Base-by-base conservation (phyloP, 2,888 invertebrate genomes). In the Andricus curvator region DNA sequence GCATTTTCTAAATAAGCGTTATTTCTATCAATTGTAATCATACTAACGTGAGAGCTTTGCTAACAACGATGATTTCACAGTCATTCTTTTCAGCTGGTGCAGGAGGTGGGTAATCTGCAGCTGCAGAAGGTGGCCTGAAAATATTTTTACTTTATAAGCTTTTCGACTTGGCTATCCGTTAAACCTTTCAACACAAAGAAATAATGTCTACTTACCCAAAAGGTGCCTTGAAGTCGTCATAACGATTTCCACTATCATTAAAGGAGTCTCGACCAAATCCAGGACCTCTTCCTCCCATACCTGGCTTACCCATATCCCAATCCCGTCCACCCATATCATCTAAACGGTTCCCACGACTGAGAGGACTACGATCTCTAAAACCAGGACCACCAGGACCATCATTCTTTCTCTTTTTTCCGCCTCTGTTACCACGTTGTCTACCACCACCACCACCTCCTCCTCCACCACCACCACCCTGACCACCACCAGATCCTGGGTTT, bases 11-110 rank as follows among this genome's bases (percentile, higher is more conserved):
- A 44, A 41, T 9, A 17, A 68, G 29, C 13, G 4, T 8, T 15
- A 56, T 56, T 48, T 29, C 22, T 15, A 74, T 13, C 33, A 37
- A 44, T 41, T 22, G 4, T 5, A 22, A 41, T 41, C 3, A 66
- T 82, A 94, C 95, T 95, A 94, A 98, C 98, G 97, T 97, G 78
- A 97, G 94, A 11, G 94, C 93, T 91, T 97, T 96, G 74, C 96
- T 96, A 5, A 97, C 96, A 4, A 98, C 97, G 88, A 98, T 97
- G 79, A 98, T 97, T 93, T 98, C 98, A 92, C 98, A 97, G 91
- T 98, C 98, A 91, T 98, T 97, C 86, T 96, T 95, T 83, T 96
- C 96, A 0, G 95, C 90, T 74, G 29, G 74, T 0, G 93, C 92
- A 25, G 6, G 78, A 17, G 86, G 77, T 15, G 88, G 86, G 81